Conservation (phyloP, 2,888 invertebrate genomes). For the Endomychus coccineus region DNA sequence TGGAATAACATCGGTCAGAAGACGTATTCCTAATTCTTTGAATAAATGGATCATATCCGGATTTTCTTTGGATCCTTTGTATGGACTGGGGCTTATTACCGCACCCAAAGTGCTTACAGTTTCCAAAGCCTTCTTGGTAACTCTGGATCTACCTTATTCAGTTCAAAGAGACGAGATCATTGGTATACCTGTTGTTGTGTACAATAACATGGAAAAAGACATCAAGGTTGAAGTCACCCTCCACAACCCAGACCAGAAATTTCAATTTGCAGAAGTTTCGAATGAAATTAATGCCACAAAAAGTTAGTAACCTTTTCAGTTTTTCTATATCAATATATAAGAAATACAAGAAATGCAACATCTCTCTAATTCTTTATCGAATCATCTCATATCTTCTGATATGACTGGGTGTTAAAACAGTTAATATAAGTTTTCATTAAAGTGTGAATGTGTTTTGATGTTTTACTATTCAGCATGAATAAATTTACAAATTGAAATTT, state of each 20-base stretch:
- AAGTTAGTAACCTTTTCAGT: slow-evolving; percentile 48
- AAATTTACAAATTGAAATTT: no score
- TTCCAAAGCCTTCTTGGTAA: slow-evolving; percentile 77
- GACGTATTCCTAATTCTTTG: slow-evolving; percentile 71
- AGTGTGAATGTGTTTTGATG: no score
- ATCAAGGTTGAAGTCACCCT: slow-evolving; percentile 74
- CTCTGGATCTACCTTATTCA: slow-evolving; percentile 79
- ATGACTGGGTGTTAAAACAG: no score
- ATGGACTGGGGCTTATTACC: slow-evolving; percentile 70
- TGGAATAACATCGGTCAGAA: slow-evolving; percentile 52
- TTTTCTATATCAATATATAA: no score
- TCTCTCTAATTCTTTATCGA: no score
- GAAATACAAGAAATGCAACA: no score
- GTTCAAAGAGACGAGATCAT: slow-evolving; percentile 86
- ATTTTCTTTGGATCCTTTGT: slow-evolving; percentile 68
- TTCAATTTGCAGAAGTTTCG: slow-evolving; percentile 72
- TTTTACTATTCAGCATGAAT: no score
- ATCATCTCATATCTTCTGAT: no score
- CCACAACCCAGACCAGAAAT: slow-evolving; percentile 72
- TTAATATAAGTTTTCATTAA: no score
- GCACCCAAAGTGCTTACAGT: slow-evolving; percentile 61
- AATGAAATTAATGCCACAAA: slow-evolving; percentile 65
- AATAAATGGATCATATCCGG: slow-evolving; percentile 80
- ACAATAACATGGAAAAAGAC: slow-evolving; percentile 78
- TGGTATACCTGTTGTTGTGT: slow-evolving; percentile 78